Conservation (phyloP, 2,888 invertebrate genomes). For the Mythimna loreyi region DNA sequence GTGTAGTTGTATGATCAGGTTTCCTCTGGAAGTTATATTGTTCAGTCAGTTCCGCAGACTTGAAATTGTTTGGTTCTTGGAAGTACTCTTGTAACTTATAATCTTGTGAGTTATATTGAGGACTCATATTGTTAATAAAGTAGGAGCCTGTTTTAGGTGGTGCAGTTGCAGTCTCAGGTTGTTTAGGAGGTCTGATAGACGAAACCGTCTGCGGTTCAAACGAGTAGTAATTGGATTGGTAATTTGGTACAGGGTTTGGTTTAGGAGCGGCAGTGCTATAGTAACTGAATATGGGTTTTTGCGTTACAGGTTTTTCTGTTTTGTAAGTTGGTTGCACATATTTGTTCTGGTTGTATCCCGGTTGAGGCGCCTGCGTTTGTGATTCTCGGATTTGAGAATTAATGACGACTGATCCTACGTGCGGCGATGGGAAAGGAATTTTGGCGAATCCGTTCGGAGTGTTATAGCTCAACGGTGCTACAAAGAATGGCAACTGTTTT, state of each 20-base stretch:
- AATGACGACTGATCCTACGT: slow-evolving; percentile 96
- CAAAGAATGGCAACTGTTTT: slow-evolving; percentile 95
- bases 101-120: slow-evolving; percentile 76
- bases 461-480: slow-evolving; percentile 95
- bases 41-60: slow-evolving; percentile 67
- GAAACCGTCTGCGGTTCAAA: slow-evolving; percentile 86
- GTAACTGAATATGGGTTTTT: slow-evolving; percentile 84
- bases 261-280: slow-evolving; percentile 85
- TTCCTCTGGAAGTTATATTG: slow-evolving; percentile 74
- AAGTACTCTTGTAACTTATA: slow-evolving; percentile 64
- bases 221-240: slow-evolving; percentile 82
- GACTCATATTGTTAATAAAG: slow-evolving; percentile 74
- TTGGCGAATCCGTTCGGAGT: slow-evolving; percentile 96
- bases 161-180: slow-evolving; percentile 67
- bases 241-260: slow-evolving; percentile 70
- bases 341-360: slow-evolving; percentile 56
- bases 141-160: slow-evolving; percentile 78
- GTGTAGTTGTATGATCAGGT: slow-evolving; percentile 71
- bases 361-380: slow-evolving; percentile 65
- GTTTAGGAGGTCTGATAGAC: slow-evolving; percentile 75
- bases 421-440: slow-evolving; percentile 96
- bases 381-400: slow-evolving; percentile 88
- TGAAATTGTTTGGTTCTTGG: slow-evolving; percentile 69
- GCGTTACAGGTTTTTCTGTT: slow-evolving; percentile 80
- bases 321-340: slow-evolving; percentile 72